A percentile compares a stretch with the other conserved stretches of the same genome.
phyloP scores from a whole-genome alignment of 2,888 invertebrate species.

The Prostheceraeus crozeri region DNA sequence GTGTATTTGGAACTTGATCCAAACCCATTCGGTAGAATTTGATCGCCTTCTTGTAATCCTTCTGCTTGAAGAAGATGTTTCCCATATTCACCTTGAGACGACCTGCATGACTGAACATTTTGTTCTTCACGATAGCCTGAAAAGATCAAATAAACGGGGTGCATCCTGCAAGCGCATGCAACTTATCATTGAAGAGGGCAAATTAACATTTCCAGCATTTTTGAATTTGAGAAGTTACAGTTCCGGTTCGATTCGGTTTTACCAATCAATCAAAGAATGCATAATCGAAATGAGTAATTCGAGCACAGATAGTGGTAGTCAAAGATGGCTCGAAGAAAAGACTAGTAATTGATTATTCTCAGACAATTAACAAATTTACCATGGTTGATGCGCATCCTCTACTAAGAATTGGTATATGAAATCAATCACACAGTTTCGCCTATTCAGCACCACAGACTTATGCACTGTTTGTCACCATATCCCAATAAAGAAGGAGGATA shows the following conservation, averaged over 20 bases:
- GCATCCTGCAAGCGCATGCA: constrained; percentile 6
- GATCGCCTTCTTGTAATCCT: constrained; percentile 79
- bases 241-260: too few species aligned
- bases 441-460: neutral
- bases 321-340: neutral
- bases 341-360: neutral
- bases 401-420: too few species aligned
- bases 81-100: constrained; percentile 94
- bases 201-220: too few species aligned
- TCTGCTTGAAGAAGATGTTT: constrained; percentile 89
- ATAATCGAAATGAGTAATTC: neutral
- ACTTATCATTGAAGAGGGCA: constrained; percentile 12
- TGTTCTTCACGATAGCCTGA: constrained; percentile 38
- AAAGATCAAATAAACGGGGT: too few species aligned
- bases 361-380: neutral
- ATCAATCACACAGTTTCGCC: neutral
- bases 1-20: constrained; percentile 82
- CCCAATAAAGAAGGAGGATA: neutral
- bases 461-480: neutral
- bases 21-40: constrained; percentile 97
- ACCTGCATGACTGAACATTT: constrained; percentile 54
- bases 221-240: too few species aligned
- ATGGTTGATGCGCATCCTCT: neutral
- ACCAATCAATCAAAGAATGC: neutral
- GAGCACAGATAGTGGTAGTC: neutral